A percentile compares a stretch with the other conserved stretches of the same genome.
Conservation (phyloP, 92 coral and sea anemone species). For the Epizoanthus scotinus region DNA sequence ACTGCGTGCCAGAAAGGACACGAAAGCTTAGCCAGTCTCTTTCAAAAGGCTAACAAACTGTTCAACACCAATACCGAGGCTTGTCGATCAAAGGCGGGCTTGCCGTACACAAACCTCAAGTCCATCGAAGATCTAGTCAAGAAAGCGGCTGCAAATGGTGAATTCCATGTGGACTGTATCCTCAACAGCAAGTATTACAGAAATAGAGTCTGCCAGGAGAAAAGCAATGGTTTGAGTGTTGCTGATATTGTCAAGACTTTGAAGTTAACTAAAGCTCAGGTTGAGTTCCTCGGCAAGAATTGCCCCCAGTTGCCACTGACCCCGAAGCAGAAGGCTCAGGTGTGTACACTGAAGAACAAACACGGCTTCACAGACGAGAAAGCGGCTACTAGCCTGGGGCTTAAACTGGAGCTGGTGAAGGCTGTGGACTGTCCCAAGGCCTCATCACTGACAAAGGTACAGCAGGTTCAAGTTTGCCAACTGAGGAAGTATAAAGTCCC, state of each 20-base stretch:
- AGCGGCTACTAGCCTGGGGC: neutral
- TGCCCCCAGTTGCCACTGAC: constrained; percentile 54
- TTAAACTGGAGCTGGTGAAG: constrained; percentile 14
- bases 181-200: constrained; percentile 57
- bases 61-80: constrained; percentile 36
- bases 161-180: constrained; percentile 57
- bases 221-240: constrained; percentile 10
- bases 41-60: constrained; percentile 11
- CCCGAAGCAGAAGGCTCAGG: constrained; percentile 33
- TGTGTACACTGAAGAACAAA: constrained; percentile 29
- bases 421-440: constrained; percentile 18
- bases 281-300: constrained; percentile 39
- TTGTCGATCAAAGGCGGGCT: constrained; percentile 48
- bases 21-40: constrained; percentile 18
- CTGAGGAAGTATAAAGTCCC: constrained; percentile 1
- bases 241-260: constrained; percentile 35
- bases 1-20: constrained; percentile 39
- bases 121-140: constrained; percentile 42
- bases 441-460: neutral
- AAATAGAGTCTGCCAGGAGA: constrained; percentile 51
- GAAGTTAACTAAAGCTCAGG: constrained; percentile 31
- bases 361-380: constrained; percentile 18
- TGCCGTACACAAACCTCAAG: constrained; percentile 52
- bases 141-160: constrained; percentile 36
- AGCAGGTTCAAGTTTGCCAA: constrained; percentile 20